These are phyloP conservation scores for Temnothorax rugatulus DNA, from an alignment of 2,888 invertebrate species.

Conservation along the genomic window DNA sequence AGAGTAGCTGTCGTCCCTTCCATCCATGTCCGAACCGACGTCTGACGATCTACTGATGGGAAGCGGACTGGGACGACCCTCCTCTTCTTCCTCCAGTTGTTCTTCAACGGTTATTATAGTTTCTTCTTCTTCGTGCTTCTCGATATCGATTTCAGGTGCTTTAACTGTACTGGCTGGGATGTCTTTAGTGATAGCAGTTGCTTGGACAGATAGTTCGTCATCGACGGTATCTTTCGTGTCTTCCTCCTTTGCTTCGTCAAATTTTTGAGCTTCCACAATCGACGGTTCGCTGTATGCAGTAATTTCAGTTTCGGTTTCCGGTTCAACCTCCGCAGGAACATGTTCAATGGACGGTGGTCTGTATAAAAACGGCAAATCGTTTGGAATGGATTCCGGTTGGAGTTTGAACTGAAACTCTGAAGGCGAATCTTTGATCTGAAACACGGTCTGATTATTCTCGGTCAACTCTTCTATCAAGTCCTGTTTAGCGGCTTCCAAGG, in stretches of 20 bases:
- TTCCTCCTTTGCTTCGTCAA: constrained; percentile 33
- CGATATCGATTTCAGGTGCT: constrained; percentile 68
- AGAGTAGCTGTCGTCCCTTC: constrained; percentile 78
- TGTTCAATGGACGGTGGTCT: constrained; percentile 85
- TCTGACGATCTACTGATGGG: constrained; percentile 79
- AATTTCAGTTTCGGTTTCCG: constrained; percentile 69
- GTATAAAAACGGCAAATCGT: constrained; percentile 87
- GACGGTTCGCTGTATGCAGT: constrained; percentile 72
- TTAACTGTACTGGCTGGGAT: neutral
- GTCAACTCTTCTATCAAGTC: constrained; percentile 91
- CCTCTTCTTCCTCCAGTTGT: constrained; percentile 68
- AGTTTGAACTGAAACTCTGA: constrained; percentile 92
- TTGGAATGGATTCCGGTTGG: constrained; percentile 88
- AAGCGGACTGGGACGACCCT: constrained; percentile 73
- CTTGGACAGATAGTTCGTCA: constrained; percentile 42
- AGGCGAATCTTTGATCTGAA: constrained; percentile 89
- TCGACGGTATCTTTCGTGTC: constrained; percentile 61
- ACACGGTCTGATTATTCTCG: constrained; percentile 87
- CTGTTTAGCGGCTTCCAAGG: constrained; percentile 90
- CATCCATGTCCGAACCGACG: constrained; percentile 81
- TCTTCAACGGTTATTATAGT: constrained; percentile 68
- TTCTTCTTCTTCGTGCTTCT: constrained; percentile 61
- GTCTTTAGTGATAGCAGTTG: constrained; percentile 53
- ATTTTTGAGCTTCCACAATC: constrained; percentile 72
- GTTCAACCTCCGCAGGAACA: constrained; percentile 78